Base-by-base conservation (phyloP, 2,888 invertebrate genomes). In the Iphiclides podalirius region DNA sequence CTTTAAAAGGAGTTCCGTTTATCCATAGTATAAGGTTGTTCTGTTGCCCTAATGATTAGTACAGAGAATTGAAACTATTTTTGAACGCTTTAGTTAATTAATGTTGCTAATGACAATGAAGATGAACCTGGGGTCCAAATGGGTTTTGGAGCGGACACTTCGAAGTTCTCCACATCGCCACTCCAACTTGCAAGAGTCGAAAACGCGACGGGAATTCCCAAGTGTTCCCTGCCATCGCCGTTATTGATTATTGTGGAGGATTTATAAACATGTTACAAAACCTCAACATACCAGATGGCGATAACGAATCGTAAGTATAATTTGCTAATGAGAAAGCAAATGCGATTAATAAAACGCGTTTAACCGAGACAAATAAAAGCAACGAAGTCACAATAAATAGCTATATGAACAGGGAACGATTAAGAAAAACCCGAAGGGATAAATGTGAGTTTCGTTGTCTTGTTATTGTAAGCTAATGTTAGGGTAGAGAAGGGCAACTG, bases 1-100 rank as follows among this genome's bases (percentile, higher is more conserved):
- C 87, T 87, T 83, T 57, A 58, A 72, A 86, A 86, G 86, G 87
- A 86, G 41, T 83, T 83, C 64, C 64, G 69, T 80, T 87, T 66
- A 72, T 66, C 69, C 59, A 72, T 73, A 81, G 75, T 67, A 47
- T 83, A 79, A 80, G 79, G 63, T 75, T 75, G 71, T 76, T 79
- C 78, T 74, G 61, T 70, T 70, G 67, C 70, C 73, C 67, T 75
- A 72, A 65, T 64, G 66, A 56, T 53, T 76, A 80, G 73, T 70
- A 70, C 77, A 78, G 73, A 83, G 75, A 70, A 61, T 66, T 65
- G 61, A 69, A 61, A 66, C 71, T 77, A 79, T 84, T 85, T 82
- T 77, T 77, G 75, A 75, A 75, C 63, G 69, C 63, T 81, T 85
- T 75, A 72, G 75, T 82, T 83, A 74, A 14, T 73, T 71, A 75